phyloP scores from a whole-genome alignment of 2,113 vertebrate genomes.

The Saimiri boliviensis region DNA sequence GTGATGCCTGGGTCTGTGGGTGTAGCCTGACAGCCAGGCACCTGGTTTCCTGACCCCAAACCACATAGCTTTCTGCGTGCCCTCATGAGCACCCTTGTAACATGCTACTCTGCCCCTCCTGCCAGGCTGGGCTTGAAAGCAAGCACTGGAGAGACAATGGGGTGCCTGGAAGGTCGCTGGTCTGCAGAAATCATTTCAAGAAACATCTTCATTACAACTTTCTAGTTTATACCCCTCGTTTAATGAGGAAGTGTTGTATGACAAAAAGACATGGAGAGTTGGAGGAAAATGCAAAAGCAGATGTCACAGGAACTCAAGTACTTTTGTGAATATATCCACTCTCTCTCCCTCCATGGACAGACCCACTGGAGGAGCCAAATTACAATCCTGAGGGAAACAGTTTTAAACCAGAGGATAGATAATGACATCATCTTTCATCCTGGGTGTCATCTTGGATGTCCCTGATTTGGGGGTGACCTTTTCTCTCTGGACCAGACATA shows the following conservation, averaged over 20 bases:
- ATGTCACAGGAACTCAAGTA: accelerated
- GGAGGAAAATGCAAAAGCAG: not conserved
- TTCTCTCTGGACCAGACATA: not conserved
- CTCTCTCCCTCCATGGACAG: accelerated
- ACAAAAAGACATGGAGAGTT: not conserved
- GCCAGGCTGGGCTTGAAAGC: not conserved
- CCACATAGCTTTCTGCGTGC: conserved; percentile 49
- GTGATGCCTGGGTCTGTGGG: conserved; percentile 40
- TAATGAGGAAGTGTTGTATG: not conserved
- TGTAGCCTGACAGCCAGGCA: conserved; percentile 25
- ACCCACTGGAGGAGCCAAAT: not conserved
- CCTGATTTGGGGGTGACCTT: not conserved
- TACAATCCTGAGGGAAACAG: not conserved
- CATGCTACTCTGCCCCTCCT: not conserved
- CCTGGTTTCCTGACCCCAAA: conserved; percentile 72
- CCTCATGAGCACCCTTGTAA: not conserved
- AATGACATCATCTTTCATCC: not conserved
- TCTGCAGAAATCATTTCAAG: not conserved
- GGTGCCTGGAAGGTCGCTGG: not conserved
- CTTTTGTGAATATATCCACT: not conserved
- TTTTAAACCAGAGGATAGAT: not conserved
- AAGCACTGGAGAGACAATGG: accelerated
- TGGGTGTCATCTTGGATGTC: not conserved
- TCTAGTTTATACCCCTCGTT: not conserved
- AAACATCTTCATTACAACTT: not conserved